Evolutionary conservation across 1,140 invertebrate species (phyloP).

Genomic region (Hylaeus anthracinus): DNA sequence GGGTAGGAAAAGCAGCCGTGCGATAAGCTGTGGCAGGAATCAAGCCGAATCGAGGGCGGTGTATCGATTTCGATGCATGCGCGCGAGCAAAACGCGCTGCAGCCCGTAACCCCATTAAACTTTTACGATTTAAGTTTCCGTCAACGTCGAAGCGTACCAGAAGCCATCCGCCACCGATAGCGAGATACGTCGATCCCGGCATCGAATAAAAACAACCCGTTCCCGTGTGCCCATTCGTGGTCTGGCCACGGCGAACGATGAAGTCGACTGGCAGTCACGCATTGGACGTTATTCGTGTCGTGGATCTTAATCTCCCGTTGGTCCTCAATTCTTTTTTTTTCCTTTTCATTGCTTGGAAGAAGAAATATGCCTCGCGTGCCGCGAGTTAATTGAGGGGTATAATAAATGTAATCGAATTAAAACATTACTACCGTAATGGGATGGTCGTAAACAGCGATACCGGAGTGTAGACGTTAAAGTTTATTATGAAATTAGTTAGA

Average conservation of each 20-base stretch:
- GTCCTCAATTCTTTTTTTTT: too few relatives aligned
- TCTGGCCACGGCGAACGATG: constrained; percentile 18
- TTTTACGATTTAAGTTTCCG: constrained; percentile 73
- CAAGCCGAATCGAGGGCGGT: neutral
- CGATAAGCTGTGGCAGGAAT: neutral
- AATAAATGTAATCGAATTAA: too few relatives aligned
- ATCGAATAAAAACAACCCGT: constrained; percentile 32
- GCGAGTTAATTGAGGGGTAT: too few relatives aligned
- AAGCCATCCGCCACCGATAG: neutral
- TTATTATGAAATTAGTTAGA: too few relatives aligned
- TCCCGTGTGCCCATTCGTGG: constrained; percentile 12
- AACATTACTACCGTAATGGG: too few relatives aligned
- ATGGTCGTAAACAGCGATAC: too few relatives aligned
- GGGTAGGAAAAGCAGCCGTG: neutral
- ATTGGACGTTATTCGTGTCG: constrained; percentile 41
- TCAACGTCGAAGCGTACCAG: neutral
- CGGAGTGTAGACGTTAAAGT: too few relatives aligned
- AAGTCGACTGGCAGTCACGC: constrained; percentile 8
- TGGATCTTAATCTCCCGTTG: constrained; percentile 19
- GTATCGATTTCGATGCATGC: constrained; percentile 46
- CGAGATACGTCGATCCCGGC: constrained; percentile 22
- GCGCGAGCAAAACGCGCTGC: constrained; percentile 23
- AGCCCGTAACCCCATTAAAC: constrained; percentile 67
- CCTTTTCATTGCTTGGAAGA: too few relatives aligned
- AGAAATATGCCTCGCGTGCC: too few relatives aligned